Evolutionary conservation across 2,113 vertebrate species (phyloP).

Genomic region (Panthera tigris): DNA sequence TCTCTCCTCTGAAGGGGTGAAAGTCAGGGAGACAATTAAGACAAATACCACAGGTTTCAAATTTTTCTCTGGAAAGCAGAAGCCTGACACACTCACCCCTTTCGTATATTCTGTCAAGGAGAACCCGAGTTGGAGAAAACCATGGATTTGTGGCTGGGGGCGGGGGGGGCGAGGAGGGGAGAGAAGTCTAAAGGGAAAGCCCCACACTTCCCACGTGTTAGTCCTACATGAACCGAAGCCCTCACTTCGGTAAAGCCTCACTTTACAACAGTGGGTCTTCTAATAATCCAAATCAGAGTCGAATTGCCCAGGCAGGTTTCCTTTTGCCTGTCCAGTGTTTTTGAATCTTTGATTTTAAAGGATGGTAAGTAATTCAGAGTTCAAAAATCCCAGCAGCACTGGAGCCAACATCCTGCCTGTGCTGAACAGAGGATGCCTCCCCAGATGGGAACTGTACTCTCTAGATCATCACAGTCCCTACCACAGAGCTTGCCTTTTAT

Average conservation of each 20-base stretch:
- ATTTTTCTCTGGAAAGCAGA: background rate
- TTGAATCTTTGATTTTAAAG: background rate
- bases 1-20: background rate
- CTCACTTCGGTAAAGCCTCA: background rate
- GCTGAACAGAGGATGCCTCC: background rate
- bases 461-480: background rate
- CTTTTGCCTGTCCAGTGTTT: background rate
- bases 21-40: background rate
- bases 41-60: background rate
- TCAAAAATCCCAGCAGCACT: background rate
- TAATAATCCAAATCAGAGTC: background rate
- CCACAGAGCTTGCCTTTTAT: background rate
- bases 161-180: background rate
- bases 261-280: background rate
- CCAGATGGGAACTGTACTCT: background rate
- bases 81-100: background rate
- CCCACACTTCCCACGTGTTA: background rate
- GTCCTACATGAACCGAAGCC: background rate
- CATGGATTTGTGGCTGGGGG: background rate
- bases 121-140: background rate
- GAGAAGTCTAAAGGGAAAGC: background rate
- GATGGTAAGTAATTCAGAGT: too few species aligned
- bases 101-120: background rate
- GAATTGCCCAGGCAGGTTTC: background rate
- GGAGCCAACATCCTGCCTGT: background rate